Evolutionary conservation across 2,888 invertebrate genomes (phyloP), one percentile per base, ranked within the genome.

Genomic region (Ormyrus nitidulus): DNA sequence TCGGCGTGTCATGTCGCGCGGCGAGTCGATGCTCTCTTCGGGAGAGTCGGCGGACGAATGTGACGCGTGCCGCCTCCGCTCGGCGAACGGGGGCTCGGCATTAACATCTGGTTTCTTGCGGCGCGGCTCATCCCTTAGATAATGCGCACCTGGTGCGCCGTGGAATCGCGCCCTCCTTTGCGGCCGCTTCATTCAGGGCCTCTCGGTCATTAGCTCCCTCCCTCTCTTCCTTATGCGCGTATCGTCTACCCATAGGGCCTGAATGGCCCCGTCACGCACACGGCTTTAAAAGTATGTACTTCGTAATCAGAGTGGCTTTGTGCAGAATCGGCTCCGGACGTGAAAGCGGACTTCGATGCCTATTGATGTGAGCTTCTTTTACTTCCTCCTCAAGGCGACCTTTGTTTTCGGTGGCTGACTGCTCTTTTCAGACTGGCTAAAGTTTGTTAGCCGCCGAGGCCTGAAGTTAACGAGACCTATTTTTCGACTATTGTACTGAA

Each of bases 31-130:
- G 71, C 58, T 73, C 77, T 46, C 68, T 6, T 49, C 46, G n/a
- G 65, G 65, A 54, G 68, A 10, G 53, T 9, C 61, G 54, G 4
- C 9, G 54, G 34, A 48, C 62, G 65, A 77, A 62, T 80, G 80
- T 54, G 70, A 62, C 75, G 77, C 78, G 77, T 70, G 74, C 70
- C 77, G 49, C 53, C 58, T 77, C 61, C 46, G 71, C 2, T 9
- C 64, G 44, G 76, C 34, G 46, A 13, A 56, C 72, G 51, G 19
- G 8, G 58, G 51, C 66, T 58, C 46, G 62, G 44, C 68, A 86
- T 88, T 87, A 89, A 89, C 90, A 90, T 90, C 90, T 90, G 89
- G 88, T 86, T 85, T 85, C 86, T 81, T 83, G 78, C 48, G 74
- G 78, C 71, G n/a, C 49, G 85, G 86, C 86, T 88, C 88, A 89